Base-by-base conservation (phyloP, 1,140 invertebrate genomes). In the Grapholita molesta region DNA sequence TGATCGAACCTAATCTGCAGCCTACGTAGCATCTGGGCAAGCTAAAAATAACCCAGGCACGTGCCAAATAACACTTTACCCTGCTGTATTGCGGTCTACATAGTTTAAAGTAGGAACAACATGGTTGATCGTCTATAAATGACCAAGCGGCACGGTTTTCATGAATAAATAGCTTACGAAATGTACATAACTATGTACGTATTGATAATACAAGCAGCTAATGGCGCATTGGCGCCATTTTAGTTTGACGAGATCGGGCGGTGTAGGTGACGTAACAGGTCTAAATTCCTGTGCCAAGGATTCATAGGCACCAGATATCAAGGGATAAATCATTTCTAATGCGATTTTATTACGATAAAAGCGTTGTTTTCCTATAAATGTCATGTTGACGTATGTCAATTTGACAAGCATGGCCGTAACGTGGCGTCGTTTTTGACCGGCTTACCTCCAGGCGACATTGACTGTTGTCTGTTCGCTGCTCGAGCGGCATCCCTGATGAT, bases 141-240 rank as follows among this genome's bases (percentile, higher is more conserved):
- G 25, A 61, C 55, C n/a, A 21, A 18, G 18, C 25, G 55, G n/a
- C 25, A 30, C 25, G 15, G 12, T 61, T 61, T 61, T 55, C 23
- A 61, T 28, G 55, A 25, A 28, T 53, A 55, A 15, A 30, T 25
- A 53, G 28, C 25, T 64, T 18, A 32, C 30, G 23, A 55, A 64
- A 35, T 66, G 28, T 64, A 15, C 25, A 42, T 68, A 33, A 55
- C 21, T 69, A 68, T 48, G 64, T 53, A 70, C 24, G 28, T 67
- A 70, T 72, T 75, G 71, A 77, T 77, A 80, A 80, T 70, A 70
- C 75, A 70, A 70, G 71, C 66, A 42, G 53, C 64, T 67, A 76
- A 82, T 82, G 82, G 78, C 79, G 82, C 79, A 80, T 92, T 92
- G 91, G 90, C 91, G 91, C 91, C 91, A 92, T 92, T 92, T 92